Base-by-base conservation (phyloP, 2,888 invertebrate genomes). In the Caenorhabditis sp. region DNA sequence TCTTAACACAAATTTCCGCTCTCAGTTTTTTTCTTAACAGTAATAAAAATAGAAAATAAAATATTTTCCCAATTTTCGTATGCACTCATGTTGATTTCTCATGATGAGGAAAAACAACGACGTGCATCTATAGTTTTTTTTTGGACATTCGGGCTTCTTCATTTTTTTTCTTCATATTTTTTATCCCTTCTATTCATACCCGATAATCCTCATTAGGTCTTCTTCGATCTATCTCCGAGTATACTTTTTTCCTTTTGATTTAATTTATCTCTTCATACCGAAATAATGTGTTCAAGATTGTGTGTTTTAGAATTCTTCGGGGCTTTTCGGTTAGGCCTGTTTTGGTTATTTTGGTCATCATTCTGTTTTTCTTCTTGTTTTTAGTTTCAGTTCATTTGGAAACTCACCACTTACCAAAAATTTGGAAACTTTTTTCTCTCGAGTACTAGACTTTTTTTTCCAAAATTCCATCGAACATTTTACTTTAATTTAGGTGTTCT, bases 191-290 rank as follows among this genome's bases (percentile, higher is more conserved):
- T 63, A 55, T 57, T 31, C 58, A 64, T 58, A 59, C 66, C 55
- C 71, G 60, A 71, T 71, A 71, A 71, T 71, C 71, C 71, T 71
- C 65, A 63, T 71, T 63, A 62, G 55, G 55, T 26, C 24, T 55
- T 55, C 55, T 21, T 55, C 27, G 24, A 24, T 53, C 55, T 26
- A 26, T 55, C 27, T 26, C 55, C 55, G 27, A n/a, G 19, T 43
- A 43, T 23, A 23, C 26, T 24, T 55, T 21, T n/a, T 26, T 55
- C n/a, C 24, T 26, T 26, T 17, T 26, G 55, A 55, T 55, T 21
- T 21, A 24, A 37, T 37, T 58, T 58, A 1, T 58, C 19, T 31
- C 14, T n/a, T 6, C 27, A 23, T n/a, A 8, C 27, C 1, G 26
- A 31, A 6, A 26, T 26, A 17, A 23, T 54, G 4, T 6, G 10